A percentile compares a stretch with the other conserved stretches of the same genome.
phyloP scores from a whole-genome alignment of 2,113 vertebrate genomes.

The Nycticryphes semicollaris region DNA sequence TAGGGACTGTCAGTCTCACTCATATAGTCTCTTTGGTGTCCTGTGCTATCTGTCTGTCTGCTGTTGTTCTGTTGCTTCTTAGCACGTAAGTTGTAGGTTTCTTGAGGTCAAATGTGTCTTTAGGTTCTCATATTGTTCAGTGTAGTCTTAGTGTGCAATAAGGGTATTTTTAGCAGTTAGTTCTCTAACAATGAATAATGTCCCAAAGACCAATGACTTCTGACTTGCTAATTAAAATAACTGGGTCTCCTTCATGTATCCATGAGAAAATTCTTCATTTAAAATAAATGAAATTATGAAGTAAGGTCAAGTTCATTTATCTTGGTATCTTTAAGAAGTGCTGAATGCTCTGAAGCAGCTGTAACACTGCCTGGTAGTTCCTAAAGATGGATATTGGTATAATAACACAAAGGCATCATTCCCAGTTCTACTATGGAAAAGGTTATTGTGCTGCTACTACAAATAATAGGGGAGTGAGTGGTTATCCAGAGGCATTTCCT shows the following conservation, averaged over 20 bases:
- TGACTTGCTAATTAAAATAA: background rate
- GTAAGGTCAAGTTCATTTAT: background rate
- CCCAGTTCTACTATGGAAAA: conserved; percentile 62
- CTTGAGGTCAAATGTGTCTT: background rate
- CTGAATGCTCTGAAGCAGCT: conserved; percentile 61
- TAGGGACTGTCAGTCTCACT: background rate
- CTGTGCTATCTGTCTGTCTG: background rate
- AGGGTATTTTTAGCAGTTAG: background rate
- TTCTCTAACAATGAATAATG: background rate
- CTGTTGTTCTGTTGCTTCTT: background rate
- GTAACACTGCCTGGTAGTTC: conserved; percentile 13
- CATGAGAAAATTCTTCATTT: background rate
- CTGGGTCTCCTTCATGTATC: background rate
- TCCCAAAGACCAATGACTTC: background rate
- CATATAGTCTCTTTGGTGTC: background rate
- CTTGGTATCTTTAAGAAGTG: background rate
- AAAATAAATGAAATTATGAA: background rate
- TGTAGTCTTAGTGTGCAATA: background rate
- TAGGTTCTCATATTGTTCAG: background rate
- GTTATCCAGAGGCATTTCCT: background rate
- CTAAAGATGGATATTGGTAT: conserved; percentile 54
- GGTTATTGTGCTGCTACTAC: conserved; percentile 64
- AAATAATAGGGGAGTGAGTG: background rate
- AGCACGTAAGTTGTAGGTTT: background rate
- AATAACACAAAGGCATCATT: conserved; percentile 67